Evolutionary conservation across 2,113 vertebrate genomes (phyloP).

Genomic region (Mustela nigripes): DNA sequence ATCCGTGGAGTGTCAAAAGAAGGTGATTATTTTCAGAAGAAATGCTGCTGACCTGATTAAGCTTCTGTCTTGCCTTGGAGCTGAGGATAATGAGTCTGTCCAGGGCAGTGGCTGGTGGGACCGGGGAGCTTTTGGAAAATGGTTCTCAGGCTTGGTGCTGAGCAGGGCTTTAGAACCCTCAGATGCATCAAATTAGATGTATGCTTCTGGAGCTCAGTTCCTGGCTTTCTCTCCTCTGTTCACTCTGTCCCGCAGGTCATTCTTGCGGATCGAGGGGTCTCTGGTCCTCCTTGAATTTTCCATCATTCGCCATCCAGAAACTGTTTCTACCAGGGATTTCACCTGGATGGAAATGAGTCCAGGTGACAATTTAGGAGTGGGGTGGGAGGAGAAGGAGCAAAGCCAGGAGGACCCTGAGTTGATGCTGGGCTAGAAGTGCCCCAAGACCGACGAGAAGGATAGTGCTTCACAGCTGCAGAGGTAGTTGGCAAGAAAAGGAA

Average conservation of each 20-base stretch:
- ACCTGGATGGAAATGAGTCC: neutral
- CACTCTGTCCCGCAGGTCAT: neutral
- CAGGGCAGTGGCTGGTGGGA: neutral
- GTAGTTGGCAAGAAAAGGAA: slow-evolving; percentile 18
- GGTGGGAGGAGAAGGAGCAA: neutral
- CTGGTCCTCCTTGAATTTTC: slow-evolving; percentile 48
- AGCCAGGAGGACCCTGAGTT: neutral
- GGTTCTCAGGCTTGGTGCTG: slow-evolving; percentile 3
- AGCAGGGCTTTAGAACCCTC: neutral
- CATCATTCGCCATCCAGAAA: neutral
- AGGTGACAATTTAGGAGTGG: neutral
- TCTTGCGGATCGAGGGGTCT: neutral
- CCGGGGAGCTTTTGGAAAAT: slow-evolving; percentile 36
- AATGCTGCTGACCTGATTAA: slow-evolving; percentile 75
- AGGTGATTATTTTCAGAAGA: slow-evolving; percentile 79
- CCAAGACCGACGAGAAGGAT: neutral
- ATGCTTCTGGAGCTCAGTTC: neutral
- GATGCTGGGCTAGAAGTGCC: neutral
- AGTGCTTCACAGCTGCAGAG: neutral
- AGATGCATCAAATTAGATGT: neutral
- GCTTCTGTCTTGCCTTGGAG: slow-evolving; percentile 57
- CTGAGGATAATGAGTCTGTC: slow-evolving; percentile 58
- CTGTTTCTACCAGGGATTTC: neutral
- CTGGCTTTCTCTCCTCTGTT: neutral
- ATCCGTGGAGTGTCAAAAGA: slow-evolving; percentile 54